Conservation (phyloP, 2,113 vertebrate genomes). For the Carlito syrichta region DNA sequence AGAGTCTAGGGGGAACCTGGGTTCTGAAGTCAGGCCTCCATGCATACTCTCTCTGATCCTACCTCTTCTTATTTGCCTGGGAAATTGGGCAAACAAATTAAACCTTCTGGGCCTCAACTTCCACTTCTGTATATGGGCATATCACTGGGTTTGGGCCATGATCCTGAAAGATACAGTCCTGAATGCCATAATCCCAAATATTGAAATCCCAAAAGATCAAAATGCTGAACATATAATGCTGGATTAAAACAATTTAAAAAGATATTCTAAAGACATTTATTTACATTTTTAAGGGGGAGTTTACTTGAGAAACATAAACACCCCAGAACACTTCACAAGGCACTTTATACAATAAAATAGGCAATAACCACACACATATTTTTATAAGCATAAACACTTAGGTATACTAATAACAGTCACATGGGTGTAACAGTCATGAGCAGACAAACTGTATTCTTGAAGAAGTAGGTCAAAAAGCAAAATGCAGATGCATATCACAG, state of each 20-base stretch:
- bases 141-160: neutral
- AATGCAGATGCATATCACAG: neutral
- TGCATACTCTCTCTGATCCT: neutral
- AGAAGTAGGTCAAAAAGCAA: neutral
- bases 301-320: neutral
- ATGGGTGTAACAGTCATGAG: neutral
- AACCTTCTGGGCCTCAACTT: neutral
- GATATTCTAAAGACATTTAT: neutral
- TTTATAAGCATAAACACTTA: neutral
- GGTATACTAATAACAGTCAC: neutral
- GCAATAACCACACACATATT: neutral
- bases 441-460: neutral
- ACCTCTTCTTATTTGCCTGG: neutral
- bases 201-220: neutral
- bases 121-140: neutral
- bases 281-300: neutral
- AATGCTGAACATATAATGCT: neutral
- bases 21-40: neutral
- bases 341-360: neutral
- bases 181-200: neutral
- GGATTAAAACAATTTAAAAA: neutral
- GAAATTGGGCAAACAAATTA: neutral
- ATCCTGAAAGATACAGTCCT: neutral
- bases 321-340: neutral
- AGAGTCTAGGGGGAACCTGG: neutral